Base-by-base conservation (phyloP, 2,888 invertebrate genomes). In the Amblyjoppa fuscipennis region DNA sequence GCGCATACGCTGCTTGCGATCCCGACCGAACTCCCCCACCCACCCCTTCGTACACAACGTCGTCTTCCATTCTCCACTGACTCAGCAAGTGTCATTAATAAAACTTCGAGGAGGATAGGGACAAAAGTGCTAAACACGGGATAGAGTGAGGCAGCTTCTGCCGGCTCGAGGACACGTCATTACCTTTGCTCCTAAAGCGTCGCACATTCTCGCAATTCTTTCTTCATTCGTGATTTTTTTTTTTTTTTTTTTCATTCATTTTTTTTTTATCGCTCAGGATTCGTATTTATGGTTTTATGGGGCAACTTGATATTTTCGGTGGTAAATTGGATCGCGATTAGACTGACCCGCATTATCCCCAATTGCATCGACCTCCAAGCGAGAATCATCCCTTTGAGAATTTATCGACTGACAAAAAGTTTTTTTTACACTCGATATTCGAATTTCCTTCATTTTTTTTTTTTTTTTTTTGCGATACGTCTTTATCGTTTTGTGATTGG, bases 1-100 rank as follows among this genome's bases (percentile, higher is more conserved):
- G 75, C 66, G 80, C 81, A 20, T 80, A 83, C 85, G 56, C n/a
- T 56, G 20, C 28, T 28, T 16, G 13, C 28, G 25, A 20, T 25
- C 61, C 16, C 85, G 73, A 78, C 59, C 66, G 78, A 66, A 56
- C 56, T 59, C 59, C 74, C 53, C 28, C 4, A n/a, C n/a, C 66
- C 38, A 41, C 34, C 38, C 34, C 34, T 28, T 28, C 76, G 76
- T 51, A 59, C 56, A 34, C 74, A 45, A 56, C 31, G 45, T 51
- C 70, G 66, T 71, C 68, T 85, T 79, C 83, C 71, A 76, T 73
- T 81, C 81, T 85, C 81, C 88, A 90, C 91, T 91, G 92, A 92
- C 90, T 92, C 92, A 92, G 92, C 92, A 91, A 92, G 90, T 91
- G 91, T 92, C 92, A 92, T 92, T 92, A 92, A 92, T 92, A 92